phyloP scores from a whole-genome alignment of 2,113 vertebrate genomes.

The Gulo gulo region DNA sequence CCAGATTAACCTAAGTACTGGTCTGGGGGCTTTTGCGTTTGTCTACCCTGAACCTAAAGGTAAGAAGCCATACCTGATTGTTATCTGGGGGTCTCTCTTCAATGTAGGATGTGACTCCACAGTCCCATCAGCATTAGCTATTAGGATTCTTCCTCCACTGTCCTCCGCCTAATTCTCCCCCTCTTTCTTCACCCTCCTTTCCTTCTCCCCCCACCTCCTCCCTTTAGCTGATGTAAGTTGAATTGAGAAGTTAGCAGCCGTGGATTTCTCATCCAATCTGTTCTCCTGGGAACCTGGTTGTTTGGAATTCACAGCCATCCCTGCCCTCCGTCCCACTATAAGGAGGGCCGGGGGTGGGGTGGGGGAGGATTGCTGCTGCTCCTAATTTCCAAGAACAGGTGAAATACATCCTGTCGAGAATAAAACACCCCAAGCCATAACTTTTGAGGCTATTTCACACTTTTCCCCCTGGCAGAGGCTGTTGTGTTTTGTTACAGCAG shows the following conservation, averaged over 20 bases:
- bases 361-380: background rate
- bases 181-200: too few species aligned
- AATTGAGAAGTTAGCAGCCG: background rate
- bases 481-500: conserved; percentile 50
- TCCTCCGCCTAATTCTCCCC: background rate
- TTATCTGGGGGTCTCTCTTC: background rate
- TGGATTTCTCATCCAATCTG: background rate
- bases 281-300: background rate
- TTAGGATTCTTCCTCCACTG: background rate
- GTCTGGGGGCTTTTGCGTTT: background rate
- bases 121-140: background rate
- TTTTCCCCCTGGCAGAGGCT: conserved; percentile 10
- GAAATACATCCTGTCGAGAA: conserved; percentile 23
- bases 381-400: conserved; percentile 42
- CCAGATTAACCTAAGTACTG: background rate
- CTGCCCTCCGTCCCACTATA: background rate
- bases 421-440: background rate
- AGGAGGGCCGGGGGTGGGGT: background rate
- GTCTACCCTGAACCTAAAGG: background rate
- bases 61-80: background rate
- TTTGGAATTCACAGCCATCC: background rate
- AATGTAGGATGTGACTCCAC: accelerated
- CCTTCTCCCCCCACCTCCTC: background rate
- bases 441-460: conserved; percentile 36
- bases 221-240: background rate